Evolutionary conservation across 2,797 vertebrate species (phyloP), one percentile per base, ranked within the genome.

Genomic region (Lithobates pipiens): DNA sequence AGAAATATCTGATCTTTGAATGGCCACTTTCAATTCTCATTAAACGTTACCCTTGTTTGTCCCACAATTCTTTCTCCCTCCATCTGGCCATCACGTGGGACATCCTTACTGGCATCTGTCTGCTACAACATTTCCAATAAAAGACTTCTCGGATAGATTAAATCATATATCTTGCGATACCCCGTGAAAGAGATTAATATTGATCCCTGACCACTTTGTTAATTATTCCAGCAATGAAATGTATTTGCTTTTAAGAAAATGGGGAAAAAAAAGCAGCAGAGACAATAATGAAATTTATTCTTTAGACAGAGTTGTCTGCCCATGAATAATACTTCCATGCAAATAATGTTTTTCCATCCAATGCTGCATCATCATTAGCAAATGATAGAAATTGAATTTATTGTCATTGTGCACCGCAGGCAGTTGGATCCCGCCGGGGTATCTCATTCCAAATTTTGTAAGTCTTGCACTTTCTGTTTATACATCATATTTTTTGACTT

Each of bases 211-310:
- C 46, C 2, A 36, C 0, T 86, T 89, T 88, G 83, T 61, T 34
- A 75, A 86, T 86, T 82, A 76, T 80, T 80, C 81, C 71, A 25
- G 27, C 89, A 65, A 7, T 10, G 1, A 44, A 77, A 84, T 87
- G 42, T 83, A 57, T 76, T 80, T 77, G 0, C 72, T 89, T 34
- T 70, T 71, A 78, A 54, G 16, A 83, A 89, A 90, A 88, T 63
- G 32, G 89, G 2, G 2, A 39, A 39, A 39, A 39, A 39, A 84
- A 16, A 5, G 63, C 67, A 0, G 1, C 29, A 72, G 21, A 63
- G 81, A 78, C 23, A 77, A 80, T 1, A 50, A 4, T 27, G 69
- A 27, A 72, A 70, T 44, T 23, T 73, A 80, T 81, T 34, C 4
- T 3, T 32, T 29, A 83, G 11, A 16, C 21, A 32, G 32, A 39